Percentiles rank a stretch among this genome's conserved stretches.
Evolutionary conservation across 2,797 vertebrate genomes (phyloP).

Genomic region (Setipinna tenuifilis): DNA sequence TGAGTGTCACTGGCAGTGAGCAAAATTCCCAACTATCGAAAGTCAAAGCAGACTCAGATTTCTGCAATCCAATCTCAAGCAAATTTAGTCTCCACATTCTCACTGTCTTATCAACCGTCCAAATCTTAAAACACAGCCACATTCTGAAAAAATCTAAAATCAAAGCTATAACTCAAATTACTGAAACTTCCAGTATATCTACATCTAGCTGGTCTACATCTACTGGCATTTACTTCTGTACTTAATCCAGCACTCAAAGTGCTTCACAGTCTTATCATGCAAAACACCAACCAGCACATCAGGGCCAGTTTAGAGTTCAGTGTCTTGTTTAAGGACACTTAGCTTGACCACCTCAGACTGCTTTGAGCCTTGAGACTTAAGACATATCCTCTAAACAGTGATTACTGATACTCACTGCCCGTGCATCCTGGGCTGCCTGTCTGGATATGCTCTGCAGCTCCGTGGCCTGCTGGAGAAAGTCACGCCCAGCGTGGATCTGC

Average conservation of each 20-base stretch:
- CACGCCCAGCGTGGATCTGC: constrained; percentile 73
- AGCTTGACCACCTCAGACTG: neutral
- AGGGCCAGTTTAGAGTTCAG: too few relatives aligned
- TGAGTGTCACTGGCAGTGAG: neutral
- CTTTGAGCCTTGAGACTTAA: neutral
- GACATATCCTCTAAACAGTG: neutral
- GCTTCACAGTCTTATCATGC: too few relatives aligned
- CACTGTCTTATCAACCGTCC: neutral
- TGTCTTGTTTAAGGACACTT: too few relatives aligned
- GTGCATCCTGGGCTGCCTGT: neutral
- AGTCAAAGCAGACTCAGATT: neutral
- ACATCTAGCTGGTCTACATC: neutral
- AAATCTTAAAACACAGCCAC: neutral
- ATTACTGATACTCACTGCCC: neutral
- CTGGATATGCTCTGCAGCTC: constrained; percentile 70
- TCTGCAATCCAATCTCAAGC: neutral
- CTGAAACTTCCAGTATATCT: neutral
- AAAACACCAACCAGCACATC: too few relatives aligned
- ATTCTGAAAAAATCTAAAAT: neutral
- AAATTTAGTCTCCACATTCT: neutral
- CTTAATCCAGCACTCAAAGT: too few relatives aligned
- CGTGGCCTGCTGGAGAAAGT: constrained; percentile 74
- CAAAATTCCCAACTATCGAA: neutral
- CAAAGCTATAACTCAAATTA: neutral
- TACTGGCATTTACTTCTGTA: too few relatives aligned